Evolutionary conservation across 2,797 vertebrate genomes (phyloP), one percentile per base, ranked within the genome.

Genomic region (Schizopygopsis malacanthus): DNA sequence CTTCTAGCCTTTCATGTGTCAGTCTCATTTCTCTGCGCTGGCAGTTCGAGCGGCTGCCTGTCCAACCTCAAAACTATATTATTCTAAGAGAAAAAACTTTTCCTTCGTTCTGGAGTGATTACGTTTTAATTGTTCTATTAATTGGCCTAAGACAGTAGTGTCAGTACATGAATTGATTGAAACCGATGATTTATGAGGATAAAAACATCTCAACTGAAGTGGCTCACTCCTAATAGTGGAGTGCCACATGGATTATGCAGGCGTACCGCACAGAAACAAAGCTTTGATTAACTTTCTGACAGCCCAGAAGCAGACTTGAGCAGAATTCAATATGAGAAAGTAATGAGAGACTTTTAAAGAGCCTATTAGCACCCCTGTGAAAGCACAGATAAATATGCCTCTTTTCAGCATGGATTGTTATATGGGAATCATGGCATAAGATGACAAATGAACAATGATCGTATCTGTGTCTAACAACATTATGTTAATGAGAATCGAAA

Each of bases 231-330:
- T 88, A 88, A 86, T 85, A 86, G 86, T 88, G 52, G 41, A 82
- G 87, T 85, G 78, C 76, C 69, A 83, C 69, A 43, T 83, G 86
- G 86, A 72, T 84, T 63, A 41, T 84, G 86, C 89, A 89, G 85
- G 13, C 82, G 20, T 75, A 87, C 81, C 69, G 77, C 77, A 89
- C 83, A 77, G 81, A 63, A 84, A 89, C 71, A 87, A 90, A 90
- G 89, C 90, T 78, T 87, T 89, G 86, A 90, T 91, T 90, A 90
- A 91, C 86, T 83, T 73, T 45, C 69, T 54, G 28, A 84, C 83
- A 89, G 78, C 28, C 59, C 54, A 69, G 37, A 76, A 83, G 54
- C 41, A 50, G 80, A 16, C 43, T 73, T 28, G 71, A 77, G 81
- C 59, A 52, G 70, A 85, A 81, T 85, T 43, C 59, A 45, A 81